Conservation (phyloP, 2,113 vertebrate species). For the Rhinoderma darwinii region DNA sequence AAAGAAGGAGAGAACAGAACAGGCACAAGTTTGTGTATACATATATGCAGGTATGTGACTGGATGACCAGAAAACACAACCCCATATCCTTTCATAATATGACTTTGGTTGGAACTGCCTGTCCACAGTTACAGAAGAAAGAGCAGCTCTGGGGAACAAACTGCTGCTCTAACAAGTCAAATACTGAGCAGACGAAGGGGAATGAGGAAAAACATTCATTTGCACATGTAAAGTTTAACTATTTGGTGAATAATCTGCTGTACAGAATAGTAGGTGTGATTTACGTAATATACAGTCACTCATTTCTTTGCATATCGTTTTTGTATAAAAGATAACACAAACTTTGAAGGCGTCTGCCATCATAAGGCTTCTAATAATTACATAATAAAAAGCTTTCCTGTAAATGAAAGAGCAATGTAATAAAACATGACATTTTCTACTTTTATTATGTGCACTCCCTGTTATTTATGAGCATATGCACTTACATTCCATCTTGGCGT, state of each 20-base stretch:
- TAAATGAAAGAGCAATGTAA: slow-evolving; percentile 46
- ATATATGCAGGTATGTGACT: no score
- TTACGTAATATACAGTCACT: background rate
- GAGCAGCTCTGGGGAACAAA: background rate
- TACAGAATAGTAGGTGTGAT: background rate
- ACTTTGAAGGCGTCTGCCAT: slow-evolving; percentile 3
- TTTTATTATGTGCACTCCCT: slow-evolving; percentile 52
- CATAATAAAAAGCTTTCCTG: slow-evolving; percentile 46
- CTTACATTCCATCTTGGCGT: slow-evolving; percentile 97
- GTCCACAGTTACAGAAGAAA: background rate
- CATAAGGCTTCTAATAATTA: slow-evolving; percentile 12
- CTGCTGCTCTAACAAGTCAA: background rate
- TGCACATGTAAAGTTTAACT: background rate
- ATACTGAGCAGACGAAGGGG: background rate
- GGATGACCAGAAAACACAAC: background rate
- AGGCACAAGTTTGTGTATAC: no score
- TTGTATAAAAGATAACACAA: slow-evolving; percentile 3
- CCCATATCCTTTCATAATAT: background rate
- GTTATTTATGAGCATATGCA: slow-evolving; percentile 60
- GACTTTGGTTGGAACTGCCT: background rate
- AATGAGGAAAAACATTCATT: background rate
- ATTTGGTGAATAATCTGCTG: background rate
- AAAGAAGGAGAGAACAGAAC: no score
- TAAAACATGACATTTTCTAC: slow-evolving; percentile 39
- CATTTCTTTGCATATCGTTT: background rate